A percentile compares a stretch with the other conserved stretches of the same genome.
Conservation (phyloP, 2,888 invertebrate species). For the Hymenopus coronatus region DNA sequence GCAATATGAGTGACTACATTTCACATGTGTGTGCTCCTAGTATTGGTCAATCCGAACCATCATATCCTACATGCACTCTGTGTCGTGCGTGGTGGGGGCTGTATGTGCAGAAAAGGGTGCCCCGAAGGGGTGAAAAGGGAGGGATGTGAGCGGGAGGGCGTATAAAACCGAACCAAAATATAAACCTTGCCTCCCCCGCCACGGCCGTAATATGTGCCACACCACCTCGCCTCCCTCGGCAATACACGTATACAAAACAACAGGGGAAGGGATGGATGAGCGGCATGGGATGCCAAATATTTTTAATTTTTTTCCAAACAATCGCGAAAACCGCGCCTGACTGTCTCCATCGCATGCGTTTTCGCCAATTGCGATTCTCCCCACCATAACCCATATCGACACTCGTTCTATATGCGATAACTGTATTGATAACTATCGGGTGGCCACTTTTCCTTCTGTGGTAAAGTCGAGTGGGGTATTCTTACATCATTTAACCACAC, state of each 20-base stretch:
- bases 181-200: not conserved
- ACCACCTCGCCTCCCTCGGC: not conserved
- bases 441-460: not conserved
- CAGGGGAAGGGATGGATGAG: not conserved
- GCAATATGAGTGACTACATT: slow-evolving; percentile 23
- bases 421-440: not conserved
- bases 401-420: not conserved
- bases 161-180: slow-evolving; percentile 24
- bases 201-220: not conserved
- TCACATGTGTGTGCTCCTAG: slow-evolving; percentile 6
- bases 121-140: not conserved
- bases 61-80: slow-evolving; percentile 4
- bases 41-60: slow-evolving; percentile 24
- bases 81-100: not conserved
- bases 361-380: not conserved
- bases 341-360: not conserved
- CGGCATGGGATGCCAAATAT: not conserved
- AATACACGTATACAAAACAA: slow-evolving; percentile 19
- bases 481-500: not conserved
- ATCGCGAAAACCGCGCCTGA: not conserved
- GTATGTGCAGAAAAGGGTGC: slow-evolving; percentile 14
- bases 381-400: not conserved
- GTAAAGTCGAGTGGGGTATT: not conserved
- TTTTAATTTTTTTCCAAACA: not conserved
- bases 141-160: slow-evolving; percentile 14